phyloP scores from a whole-genome alignment of 2,888 invertebrate genomes.

The Parasteatoda lunata region DNA sequence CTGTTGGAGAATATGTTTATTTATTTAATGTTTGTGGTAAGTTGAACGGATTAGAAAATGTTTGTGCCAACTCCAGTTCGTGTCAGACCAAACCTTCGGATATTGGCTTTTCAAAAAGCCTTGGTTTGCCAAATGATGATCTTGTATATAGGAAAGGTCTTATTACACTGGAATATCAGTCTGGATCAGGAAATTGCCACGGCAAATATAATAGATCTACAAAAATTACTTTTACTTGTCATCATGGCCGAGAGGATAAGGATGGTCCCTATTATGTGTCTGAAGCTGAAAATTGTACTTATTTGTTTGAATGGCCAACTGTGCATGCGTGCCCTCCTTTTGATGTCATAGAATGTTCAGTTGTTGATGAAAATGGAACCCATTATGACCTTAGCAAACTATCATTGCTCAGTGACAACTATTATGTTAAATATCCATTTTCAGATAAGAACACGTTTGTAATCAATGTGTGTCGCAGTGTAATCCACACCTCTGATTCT shows the following conservation, averaged over 20 bases:
- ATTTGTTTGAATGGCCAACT: conserved; percentile 69
- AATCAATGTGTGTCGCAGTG: conserved; percentile 66
- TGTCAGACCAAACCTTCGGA: conserved; percentile 62
- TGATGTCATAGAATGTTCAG: conserved; percentile 56
- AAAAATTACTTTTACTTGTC: conserved; percentile 59
- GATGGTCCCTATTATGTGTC: conserved; percentile 58
- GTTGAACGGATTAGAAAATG: conserved; percentile 34
- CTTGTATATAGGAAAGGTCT: conserved; percentile 51
- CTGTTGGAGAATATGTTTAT: conserved; percentile 47
- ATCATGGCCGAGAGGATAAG: conserved; percentile 53
- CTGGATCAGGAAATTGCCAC: conserved; percentile 60
- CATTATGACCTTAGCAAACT: conserved; percentile 55
- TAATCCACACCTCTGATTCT: conserved; percentile 59
- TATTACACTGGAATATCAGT: conserved; percentile 52
- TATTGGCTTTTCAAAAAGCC: conserved; percentile 38
- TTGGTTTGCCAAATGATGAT: conserved; percentile 47
- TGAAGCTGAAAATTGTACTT: conserved; percentile 66
- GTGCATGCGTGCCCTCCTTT: conserved; percentile 68
- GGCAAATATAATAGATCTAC: conserved; percentile 57
- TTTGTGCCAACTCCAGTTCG: conserved; percentile 59
- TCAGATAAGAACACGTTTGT: conserved; percentile 47
- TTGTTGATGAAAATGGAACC: conserved; percentile 27
- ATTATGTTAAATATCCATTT: conserved; percentile 42
- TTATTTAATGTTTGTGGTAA: conserved; percentile 67
- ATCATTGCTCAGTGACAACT: conserved; percentile 54